Base-by-base conservation (phyloP, 2,797 vertebrate genomes). In the Dryobates pubescens region DNA sequence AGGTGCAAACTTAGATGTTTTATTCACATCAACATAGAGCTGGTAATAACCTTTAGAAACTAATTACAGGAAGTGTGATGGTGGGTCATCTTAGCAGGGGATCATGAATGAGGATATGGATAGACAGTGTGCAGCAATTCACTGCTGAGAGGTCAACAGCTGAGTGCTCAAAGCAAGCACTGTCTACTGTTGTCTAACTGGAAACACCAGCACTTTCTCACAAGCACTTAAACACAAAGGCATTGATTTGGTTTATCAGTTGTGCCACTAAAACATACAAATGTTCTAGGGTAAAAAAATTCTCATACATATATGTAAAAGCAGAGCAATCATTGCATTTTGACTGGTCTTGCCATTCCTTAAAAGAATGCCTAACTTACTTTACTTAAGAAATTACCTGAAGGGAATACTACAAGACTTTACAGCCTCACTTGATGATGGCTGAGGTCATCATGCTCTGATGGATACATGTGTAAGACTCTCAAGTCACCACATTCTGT, bases 21-120 rank as follows among this genome's bases (percentile, higher is more conserved):
- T 17, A 62, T 9, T 88, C 30, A 67, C 54, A 80, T 65, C 56
- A 72, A 58, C 14, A 58, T 0, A 73, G 41, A 92, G 49, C 82
- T 36, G 30, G 64, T 84, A 94, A 86, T 73, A 94, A 86, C 71
- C 5, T 76, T 68, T 70, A 70, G 58, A 84, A 94, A 81, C 13
- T 73, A 68, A 80, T 85, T 90, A 77, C 7, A 6, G 77, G 72
- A 87, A 70, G 72, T 84, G 82, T 43, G 29, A 79, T 54, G 17
- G 19, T 75, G 77, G 16, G 8, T 51, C 38, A 84, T 57, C 34
- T 63, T 38, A 84, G 36, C 17, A 82, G 64, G 20, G 54, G 64
- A 61, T 54, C 34, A 49, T 47, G 64, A 73, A 89, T 54, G 45
- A 49, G 16, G 54, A 34, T 29, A 58, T 15, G 36, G 38, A 61